A percentile compares a stretch with the other conserved stretches of the same genome.
Evolutionary conservation across 1,140 invertebrate genomes (phyloP).

Genomic region (Teleogryllus occipitalis): DNA sequence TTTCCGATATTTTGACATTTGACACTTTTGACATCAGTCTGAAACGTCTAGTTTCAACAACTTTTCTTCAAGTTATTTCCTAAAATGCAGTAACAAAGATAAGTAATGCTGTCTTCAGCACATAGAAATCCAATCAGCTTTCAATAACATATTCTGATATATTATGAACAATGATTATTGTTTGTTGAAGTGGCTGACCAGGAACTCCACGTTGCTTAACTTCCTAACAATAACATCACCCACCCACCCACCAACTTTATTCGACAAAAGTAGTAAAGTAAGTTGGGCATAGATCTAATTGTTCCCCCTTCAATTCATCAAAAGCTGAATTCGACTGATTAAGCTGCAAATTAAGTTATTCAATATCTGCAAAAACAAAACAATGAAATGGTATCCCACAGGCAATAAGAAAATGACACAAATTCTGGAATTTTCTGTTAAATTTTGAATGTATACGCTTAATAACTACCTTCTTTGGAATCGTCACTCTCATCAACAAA

Average conservation of each 20-base stretch:
- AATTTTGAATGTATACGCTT: neutral
- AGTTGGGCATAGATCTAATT: slow-evolving; percentile 61
- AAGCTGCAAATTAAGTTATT: slow-evolving; percentile 55
- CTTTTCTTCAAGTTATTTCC: too few species aligned
- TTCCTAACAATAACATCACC: neutral
- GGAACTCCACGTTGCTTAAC: neutral
- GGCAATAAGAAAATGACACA: too few species aligned
- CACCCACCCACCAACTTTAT: slow-evolving; percentile 30
- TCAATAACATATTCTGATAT: too few species aligned
- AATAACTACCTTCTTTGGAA: neutral
- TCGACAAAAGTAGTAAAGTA: slow-evolving; percentile 61
- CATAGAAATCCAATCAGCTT: too few species aligned
- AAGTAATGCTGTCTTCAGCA: too few species aligned
- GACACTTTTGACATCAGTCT: too few species aligned
- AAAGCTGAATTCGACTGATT: slow-evolving; percentile 67
- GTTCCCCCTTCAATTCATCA: slow-evolving; percentile 68
- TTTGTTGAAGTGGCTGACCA: neutral
- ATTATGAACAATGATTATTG: too few species aligned
- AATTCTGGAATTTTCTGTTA: neutral
- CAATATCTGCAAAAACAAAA: slow-evolving; percentile 47
- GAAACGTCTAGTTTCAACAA: too few species aligned
- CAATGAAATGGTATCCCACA: neutral
- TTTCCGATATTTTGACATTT: too few species aligned
- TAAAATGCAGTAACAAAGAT: too few species aligned
- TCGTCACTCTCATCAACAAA: neutral